Percentiles rank a stretch among this genome's conserved stretches.
phyloP scores from a whole-genome alignment of 2,113 vertebrate species.

The Hippocampus mohnikei region DNA sequence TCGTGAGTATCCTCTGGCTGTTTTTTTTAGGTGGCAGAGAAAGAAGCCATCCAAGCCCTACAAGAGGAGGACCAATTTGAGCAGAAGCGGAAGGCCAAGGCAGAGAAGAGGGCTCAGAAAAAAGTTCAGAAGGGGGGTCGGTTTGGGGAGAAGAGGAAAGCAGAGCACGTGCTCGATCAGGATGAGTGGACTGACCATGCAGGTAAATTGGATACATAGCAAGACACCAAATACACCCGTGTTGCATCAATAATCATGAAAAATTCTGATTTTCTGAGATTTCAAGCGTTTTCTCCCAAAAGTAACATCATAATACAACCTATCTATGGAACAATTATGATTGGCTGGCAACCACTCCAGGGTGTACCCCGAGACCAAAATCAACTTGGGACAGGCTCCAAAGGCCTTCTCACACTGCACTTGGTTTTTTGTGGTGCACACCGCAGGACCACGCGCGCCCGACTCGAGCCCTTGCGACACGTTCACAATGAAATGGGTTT shows the following conservation, averaged over 20 bases:
- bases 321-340: not conserved
- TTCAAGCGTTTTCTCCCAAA: not conserved
- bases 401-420: too few species aligned
- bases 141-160: constrained; percentile 78
- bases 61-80: constrained; percentile 83
- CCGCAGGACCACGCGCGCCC: too few species aligned
- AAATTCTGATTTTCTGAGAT: not conserved
- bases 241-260: not conserved
- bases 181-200: constrained; percentile 81
- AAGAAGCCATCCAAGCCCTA: constrained; percentile 81
- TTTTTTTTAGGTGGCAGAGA: constrained; percentile 80
- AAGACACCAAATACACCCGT: not conserved
- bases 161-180: constrained; percentile 62
- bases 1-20: constrained; percentile 9
- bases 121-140: constrained; percentile 70
- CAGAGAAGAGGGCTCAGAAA: constrained; percentile 83
- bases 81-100: constrained; percentile 77
- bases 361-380: too few species aligned
- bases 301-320: not conserved
- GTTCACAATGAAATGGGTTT: too few species aligned
- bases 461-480: too few species aligned
- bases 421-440: too few species aligned
- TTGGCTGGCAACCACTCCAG: too few species aligned
- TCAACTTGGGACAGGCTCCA: too few species aligned
- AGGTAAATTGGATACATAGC: constrained; percentile 63